Base-by-base conservation (phyloP, 2,888 invertebrate genomes). In the Polydrusus tereticollis region DNA sequence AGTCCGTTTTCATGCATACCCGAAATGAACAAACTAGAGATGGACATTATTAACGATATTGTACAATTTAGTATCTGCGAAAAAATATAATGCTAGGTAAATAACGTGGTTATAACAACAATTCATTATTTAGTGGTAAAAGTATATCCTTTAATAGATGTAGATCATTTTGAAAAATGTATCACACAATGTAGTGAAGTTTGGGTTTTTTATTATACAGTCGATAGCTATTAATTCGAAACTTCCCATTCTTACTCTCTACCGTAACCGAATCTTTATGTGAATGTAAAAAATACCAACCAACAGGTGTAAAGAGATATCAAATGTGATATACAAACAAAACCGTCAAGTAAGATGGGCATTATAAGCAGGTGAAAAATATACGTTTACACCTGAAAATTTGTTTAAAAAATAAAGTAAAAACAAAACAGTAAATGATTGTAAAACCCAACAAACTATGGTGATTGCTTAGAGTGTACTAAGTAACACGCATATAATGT, bases 231-330 rank as follows among this genome's bases (percentile, higher is more conserved):
- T 38, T n/a, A 14, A 26, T 26, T 5, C 26, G 3, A 7, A 26
- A n/a, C 3, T 47, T 1, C 3, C 1, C 47, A 47, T 47, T 23
- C 47, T 18, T 29, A 55, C 36, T 57, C 52, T 33, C 21, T 7
- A 26, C 52, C 26, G 73, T 69, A 69, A 73, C 65, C 43, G 41
- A 65, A 73, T 69, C 68, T 64, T 63, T 50, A 65, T 64, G 65
- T 72, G 68, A 55, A 64, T 52, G 55, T 69, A 69, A 65, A 73
- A 69, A 73, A 72, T 52, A 16, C 58, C 47, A 45, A n/a, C 41
- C 58, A 74, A 74, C 74, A 74, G 74, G 74, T 74, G 74, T 67
- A 69, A 63, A 47, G n/a, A 71, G 72, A 72, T 72, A 72, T 72
- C 72, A 68, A 71, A 74, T 68, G 74, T 57, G 66, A 71, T 74